phyloP scores from a whole-genome alignment of 2,888 invertebrate genomes.

The Morpho helenor region DNA sequence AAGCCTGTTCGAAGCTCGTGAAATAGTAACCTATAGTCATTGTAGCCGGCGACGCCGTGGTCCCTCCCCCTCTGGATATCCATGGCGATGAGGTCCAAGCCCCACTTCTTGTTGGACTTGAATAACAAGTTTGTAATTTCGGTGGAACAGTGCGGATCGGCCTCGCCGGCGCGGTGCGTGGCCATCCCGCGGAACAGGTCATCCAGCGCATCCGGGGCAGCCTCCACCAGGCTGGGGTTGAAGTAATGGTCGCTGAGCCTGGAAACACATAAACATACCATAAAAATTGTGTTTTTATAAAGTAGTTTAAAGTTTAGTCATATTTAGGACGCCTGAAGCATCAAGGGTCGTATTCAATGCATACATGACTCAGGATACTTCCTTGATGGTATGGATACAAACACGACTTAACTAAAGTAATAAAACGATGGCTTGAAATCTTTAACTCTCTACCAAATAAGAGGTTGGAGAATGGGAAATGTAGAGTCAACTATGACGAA shows the following conservation, averaged over 20 bases:
- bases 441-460: too few species aligned
- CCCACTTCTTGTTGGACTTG: constrained; percentile 61
- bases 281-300: not conserved
- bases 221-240: constrained; percentile 75
- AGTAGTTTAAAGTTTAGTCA: too few species aligned
- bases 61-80: constrained; percentile 83
- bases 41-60: constrained; percentile 82
- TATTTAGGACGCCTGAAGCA: too few species aligned
- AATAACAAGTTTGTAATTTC: constrained; percentile 68
- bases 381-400: too few species aligned
- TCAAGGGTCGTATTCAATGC: too few species aligned
- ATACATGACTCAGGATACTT: too few species aligned
- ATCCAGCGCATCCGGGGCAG: constrained; percentile 66
- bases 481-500: too few species aligned
- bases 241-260: constrained; percentile 79
- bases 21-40: constrained; percentile 73
- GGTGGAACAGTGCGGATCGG: constrained; percentile 76
- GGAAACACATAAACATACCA: constrained; percentile 24
- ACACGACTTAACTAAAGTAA: too few species aligned
- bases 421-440: too few species aligned
- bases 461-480: too few species aligned
- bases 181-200: constrained; percentile 76
- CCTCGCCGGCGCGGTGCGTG: constrained; percentile 75
- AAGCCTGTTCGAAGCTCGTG: not conserved
- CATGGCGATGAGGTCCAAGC: constrained; percentile 81